A percentile compares a stretch with the other conserved stretches of the same genome.
phyloP scores from a whole-genome alignment of 1,140 invertebrate genomes.

The Drosophila mauritiana region DNA sequence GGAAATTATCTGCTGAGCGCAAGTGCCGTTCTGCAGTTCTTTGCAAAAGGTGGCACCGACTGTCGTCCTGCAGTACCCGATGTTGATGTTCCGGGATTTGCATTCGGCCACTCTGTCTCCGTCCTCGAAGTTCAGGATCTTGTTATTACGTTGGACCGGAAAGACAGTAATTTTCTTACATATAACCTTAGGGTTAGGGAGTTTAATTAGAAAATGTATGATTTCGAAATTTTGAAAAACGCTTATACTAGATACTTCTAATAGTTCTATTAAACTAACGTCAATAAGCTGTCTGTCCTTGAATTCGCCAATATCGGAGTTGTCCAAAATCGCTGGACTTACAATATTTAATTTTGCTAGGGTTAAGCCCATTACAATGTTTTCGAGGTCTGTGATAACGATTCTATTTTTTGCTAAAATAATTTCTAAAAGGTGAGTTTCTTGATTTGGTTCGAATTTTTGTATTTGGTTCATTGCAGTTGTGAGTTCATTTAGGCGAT shows the following conservation, averaged over 20 bases:
- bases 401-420: conserved; percentile 13
- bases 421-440: neutral
- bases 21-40: neutral
- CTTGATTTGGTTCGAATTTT: neutral
- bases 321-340: neutral
- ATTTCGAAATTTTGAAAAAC: conserved; percentile 9
- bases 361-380: neutral
- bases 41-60: neutral
- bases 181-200: neutral
- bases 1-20: neutral
- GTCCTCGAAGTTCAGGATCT: conserved; percentile 1
- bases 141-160: neutral
- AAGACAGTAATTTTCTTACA: conserved; percentile 4
- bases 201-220: conserved; percentile 1
- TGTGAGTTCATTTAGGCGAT: neutral
- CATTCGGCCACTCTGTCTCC: conserved; percentile 1
- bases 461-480: conserved; percentile 1
- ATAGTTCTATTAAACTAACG: neutral
- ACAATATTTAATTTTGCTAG: neutral
- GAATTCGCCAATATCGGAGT: conserved; percentile 1
- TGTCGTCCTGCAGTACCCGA: neutral
- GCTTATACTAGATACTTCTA: conserved; percentile 4
- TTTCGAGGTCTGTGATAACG: neutral
- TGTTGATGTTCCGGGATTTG: neutral
- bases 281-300: conserved; percentile 1